Evolutionary conservation across 2,113 vertebrate genomes (phyloP).

Genomic region (Mirza zaza): DNA sequence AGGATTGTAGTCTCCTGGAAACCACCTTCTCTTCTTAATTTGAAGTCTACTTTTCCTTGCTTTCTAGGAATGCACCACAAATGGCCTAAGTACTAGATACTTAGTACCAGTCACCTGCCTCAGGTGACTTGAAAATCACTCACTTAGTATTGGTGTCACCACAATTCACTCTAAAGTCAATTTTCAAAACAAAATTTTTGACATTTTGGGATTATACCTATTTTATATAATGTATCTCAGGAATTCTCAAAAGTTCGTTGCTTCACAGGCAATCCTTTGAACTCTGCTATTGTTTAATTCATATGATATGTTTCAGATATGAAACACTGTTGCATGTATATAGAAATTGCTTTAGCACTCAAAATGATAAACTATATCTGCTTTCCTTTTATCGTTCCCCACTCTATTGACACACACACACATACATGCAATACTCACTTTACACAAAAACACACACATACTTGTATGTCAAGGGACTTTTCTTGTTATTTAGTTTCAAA

Average conservation of each 20-base stretch:
- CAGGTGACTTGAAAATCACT: background rate
- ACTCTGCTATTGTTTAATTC: background rate
- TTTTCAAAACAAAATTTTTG: background rate
- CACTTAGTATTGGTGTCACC: background rate
- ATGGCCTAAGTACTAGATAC: background rate
- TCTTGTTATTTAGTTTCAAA: background rate
- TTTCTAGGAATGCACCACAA: background rate
- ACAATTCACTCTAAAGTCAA: background rate
- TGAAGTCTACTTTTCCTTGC: background rate
- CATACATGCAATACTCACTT: background rate
- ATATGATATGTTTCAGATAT: background rate
- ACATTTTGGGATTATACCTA: background rate
- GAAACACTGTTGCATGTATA: background rate
- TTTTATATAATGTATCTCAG: background rate
- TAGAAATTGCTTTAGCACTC: background rate
- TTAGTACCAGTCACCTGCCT: background rate
- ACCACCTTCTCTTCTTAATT: background rate
- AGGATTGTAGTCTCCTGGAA: background rate
- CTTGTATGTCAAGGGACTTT: background rate
- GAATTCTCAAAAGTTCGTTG: background rate
- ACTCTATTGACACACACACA: background rate
- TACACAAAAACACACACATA: background rate
- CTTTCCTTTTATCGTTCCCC: background rate
- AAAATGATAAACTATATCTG: background rate
- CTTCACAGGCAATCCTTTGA: background rate